phyloP scores from a whole-genome alignment of 2,888 invertebrate species.

The Leptinotarsa rubiginosa region DNA sequence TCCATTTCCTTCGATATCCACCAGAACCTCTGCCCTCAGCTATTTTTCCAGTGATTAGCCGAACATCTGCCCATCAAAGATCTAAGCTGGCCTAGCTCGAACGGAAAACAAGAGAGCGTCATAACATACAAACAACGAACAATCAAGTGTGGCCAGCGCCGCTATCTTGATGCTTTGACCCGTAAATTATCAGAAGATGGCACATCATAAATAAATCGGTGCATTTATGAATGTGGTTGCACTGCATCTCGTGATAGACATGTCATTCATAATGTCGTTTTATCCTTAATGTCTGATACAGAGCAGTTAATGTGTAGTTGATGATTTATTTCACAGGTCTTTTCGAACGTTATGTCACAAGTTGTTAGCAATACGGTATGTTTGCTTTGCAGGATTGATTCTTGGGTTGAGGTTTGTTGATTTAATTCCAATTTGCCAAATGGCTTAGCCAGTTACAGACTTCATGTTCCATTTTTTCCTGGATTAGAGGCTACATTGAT shows the following conservation, averaged over 20 bases:
- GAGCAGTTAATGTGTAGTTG: constrained; percentile 21
- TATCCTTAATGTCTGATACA: constrained; percentile 25
- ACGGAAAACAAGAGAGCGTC: constrained; percentile 47
- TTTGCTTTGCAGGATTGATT: no score
- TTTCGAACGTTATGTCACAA: neutral
- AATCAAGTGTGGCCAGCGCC: constrained; percentile 56
- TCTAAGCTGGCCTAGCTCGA: neutral
- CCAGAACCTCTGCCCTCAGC: constrained; percentile 14
- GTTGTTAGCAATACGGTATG: neutral
- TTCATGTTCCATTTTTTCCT: no score
- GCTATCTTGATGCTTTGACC: constrained; percentile 64
- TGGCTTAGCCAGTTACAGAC: no score
- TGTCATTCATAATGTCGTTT: constrained; percentile 56
- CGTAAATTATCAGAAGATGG: constrained; percentile 66
- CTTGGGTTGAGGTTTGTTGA: no score
- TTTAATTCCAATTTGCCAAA: no score
- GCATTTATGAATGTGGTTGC: constrained; percentile 64
- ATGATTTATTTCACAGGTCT: constrained; percentile 13
- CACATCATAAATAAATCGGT: constrained; percentile 66
- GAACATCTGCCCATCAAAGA: constrained; percentile 28
- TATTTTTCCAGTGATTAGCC: constrained; percentile 29
- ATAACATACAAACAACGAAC: constrained; percentile 36
- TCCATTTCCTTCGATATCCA: constrained; percentile 21
- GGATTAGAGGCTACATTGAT: no score
- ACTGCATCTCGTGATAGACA: constrained; percentile 58